Conservation (phyloP, 2,888 invertebrate genomes). For the Tuta absoluta region DNA sequence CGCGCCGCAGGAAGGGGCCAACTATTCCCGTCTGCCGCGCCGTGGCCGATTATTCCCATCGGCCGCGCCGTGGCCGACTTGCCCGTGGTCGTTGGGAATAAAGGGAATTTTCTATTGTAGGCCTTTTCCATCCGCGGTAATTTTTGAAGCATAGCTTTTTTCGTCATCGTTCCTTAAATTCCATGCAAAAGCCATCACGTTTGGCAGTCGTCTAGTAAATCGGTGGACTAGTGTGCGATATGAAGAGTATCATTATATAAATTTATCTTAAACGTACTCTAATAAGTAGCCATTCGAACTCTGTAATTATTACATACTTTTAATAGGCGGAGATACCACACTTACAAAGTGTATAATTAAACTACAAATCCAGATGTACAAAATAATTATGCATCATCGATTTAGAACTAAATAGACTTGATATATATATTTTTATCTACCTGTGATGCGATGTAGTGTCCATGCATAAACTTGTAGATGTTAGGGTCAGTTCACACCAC, state of each 20-base stretch:
- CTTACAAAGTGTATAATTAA: slow-evolving; percentile 79
- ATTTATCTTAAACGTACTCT: slow-evolving; percentile 75
- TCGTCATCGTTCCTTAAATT: no score
- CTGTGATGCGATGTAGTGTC: slow-evolving; percentile 72
- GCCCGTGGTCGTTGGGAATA: no score
- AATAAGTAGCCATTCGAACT: slow-evolving; percentile 75
- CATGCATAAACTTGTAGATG: slow-evolving; percentile 63
- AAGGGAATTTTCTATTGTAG: no score
- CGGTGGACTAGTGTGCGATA: slow-evolving; percentile 57
- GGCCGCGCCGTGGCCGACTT: no score
- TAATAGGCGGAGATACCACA: slow-evolving; percentile 81
- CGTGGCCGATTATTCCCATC: no score
- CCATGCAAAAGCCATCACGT: no score
- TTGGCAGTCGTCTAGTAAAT: no score
- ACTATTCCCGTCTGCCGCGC: no score
- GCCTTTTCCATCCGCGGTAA: no score
- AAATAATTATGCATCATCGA: slow-evolving; percentile 75
- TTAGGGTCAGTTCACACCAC: slow-evolving; percentile 36
- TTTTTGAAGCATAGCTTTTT: no score
- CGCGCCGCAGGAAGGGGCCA: no score
- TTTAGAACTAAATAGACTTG: slow-evolving; percentile 71
- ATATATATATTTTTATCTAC: slow-evolving; percentile 58
- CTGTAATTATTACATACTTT: slow-evolving; percentile 75
- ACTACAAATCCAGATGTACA: slow-evolving; percentile 79
- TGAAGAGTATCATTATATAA: slow-evolving; percentile 67